Conservation (phyloP, 1,140 invertebrate species). For the Micrasema longulum region DNA sequence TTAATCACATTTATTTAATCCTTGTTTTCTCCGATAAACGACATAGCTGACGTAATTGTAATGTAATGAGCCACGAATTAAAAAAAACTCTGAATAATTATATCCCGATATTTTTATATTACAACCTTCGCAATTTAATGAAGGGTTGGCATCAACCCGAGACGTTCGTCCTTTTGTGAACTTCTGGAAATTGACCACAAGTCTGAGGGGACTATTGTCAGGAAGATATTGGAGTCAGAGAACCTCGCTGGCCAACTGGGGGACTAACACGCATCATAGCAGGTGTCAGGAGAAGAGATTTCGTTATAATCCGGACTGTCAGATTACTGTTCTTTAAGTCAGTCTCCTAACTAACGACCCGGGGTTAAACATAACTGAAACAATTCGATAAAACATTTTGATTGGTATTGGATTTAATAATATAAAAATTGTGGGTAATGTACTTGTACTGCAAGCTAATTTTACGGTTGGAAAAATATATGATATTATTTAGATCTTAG, state of each 20-base stretch:
- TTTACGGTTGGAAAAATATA: too few relatives aligned
- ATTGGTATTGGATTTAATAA: too few relatives aligned
- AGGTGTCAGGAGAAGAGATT: not conserved
- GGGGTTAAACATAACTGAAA: too few relatives aligned
- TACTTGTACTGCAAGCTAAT: too few relatives aligned
- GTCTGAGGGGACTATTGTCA: conserved; percentile 5
- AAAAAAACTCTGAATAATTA: not conserved
- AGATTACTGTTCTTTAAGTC: too few relatives aligned
- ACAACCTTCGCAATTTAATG: not conserved
- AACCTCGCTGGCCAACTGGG: conserved; percentile 22
- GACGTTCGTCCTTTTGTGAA: conserved; percentile 15
- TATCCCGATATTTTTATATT: not conserved
- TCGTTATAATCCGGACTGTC: not conserved
- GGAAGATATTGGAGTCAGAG: not conserved
- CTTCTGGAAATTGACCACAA: conserved; percentile 19
- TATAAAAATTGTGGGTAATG: too few relatives aligned
- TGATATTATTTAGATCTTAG: too few relatives aligned
- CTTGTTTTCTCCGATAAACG: too few relatives aligned
- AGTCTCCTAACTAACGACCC: too few relatives aligned
- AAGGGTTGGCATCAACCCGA: conserved; percentile 13
- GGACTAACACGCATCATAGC: not conserved
- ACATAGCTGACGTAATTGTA: too few relatives aligned
- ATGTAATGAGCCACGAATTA: not conserved
- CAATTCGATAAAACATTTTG: too few relatives aligned
- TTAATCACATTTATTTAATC: too few relatives aligned